Evolutionary conservation across 2,113 vertebrate genomes (phyloP), one percentile per base, ranked within the genome.

Genomic region (Chaenocephalus aceratus): DNA sequence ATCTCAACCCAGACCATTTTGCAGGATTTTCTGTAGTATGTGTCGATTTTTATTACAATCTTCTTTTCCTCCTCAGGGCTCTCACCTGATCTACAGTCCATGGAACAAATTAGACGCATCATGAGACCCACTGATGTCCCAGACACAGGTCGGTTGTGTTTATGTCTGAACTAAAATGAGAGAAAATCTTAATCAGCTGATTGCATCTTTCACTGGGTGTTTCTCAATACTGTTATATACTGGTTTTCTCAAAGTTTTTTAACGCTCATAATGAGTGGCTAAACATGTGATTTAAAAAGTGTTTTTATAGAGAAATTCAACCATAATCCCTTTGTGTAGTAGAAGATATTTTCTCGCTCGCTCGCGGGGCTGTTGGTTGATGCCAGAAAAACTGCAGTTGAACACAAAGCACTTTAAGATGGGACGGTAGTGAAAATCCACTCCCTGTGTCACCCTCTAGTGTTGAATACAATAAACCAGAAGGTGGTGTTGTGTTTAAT

Each of bases 71-170:
- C 54, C 16, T 70, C 83, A 98, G 97, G 97, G 41, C 94, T 98
- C 18, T 98, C 97, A 74, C 97, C 97, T 92, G 97, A 98, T 90
- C 95, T 98, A 54, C 97, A 98, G 71, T 97, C 96, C 79, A 98
- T 98, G 97, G 97, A 98, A 82, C 97, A 98, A 89, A 98, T 98
- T 68, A 95, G 97, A 72, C 96, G 97, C 93, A 98, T 98, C 83
- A 98, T 98, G 97, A 96, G 97, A 92, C 97, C 97, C 80, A 98
- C 97, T 76, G 97, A 98, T 89, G 97, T 98, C 81, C 97, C 97
- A 83, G 97, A 98, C 88, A 98, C 97, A 94, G 97, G 97, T 97
- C 51, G 84, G 86, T 59, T 44, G 1, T 34, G 16, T 80, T 52
- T 66, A 7, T 66, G 6, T 52, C 16, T 51, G 30, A 23, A 67